These are phyloP conservation scores for Caenorhabditis sinica DNA, from an alignment of 2,888 invertebrate species.

Conservation along the genomic window DNA sequence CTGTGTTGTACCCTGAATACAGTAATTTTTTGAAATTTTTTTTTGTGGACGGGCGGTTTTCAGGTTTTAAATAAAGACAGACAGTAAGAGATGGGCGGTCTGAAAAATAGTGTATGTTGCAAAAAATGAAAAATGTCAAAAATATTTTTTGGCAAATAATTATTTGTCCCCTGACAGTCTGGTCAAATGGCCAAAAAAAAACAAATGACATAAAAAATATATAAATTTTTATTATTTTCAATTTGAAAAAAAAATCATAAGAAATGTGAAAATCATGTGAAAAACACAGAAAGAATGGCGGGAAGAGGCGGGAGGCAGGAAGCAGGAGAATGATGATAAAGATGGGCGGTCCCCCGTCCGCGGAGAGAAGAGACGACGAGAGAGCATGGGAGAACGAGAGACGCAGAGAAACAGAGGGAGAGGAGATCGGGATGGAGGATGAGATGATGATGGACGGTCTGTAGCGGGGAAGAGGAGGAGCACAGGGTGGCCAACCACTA, in stretches of 20 bases:
- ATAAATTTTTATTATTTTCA: constrained; percentile 1
- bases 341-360: constrained; percentile 7
- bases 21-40: neutral
- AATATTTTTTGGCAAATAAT: neutral
- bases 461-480: constrained; percentile 44
- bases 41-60: neutral
- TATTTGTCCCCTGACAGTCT: neutral
- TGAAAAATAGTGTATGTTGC: no score
- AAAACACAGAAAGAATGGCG: neutral
- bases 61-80: no score
- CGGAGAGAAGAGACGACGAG: neutral
- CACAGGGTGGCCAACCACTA: no score
- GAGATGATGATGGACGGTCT: constrained; percentile 44
- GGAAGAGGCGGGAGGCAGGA: neutral
- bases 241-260: neutral
- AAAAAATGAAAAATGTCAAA: no score
- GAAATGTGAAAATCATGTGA: constrained; percentile 52
- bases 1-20: constrained; percentile 40
- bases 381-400: neutral
- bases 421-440: constrained; percentile 12
- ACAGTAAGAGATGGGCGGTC: no score
- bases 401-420: neutral
- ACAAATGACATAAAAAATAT: constrained; percentile 4
- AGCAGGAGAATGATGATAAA: neutral
- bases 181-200: neutral